Evolutionary conservation across 2,888 invertebrate genomes (phyloP).

Genomic region (Drosophila meridionalis): DNA sequence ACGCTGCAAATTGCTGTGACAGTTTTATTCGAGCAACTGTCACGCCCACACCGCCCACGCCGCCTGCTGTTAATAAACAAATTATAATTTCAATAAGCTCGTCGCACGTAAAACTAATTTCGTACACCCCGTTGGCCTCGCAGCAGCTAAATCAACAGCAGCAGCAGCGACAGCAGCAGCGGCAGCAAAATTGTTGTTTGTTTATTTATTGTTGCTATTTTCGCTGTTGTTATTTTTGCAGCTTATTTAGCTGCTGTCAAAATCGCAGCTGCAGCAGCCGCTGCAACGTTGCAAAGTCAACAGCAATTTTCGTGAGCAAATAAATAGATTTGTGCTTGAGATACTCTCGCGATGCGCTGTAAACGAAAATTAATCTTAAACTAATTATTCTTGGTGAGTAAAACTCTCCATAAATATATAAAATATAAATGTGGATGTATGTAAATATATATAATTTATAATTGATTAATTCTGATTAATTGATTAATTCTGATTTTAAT

Average conservation of each 20-base stretch:
- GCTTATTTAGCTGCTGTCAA: conserved; percentile 1
- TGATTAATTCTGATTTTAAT: too few species aligned
- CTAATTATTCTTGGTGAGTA: not conserved
- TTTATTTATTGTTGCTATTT: conserved; percentile 28
- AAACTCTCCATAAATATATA: too few species aligned
- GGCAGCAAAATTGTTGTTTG: conserved; percentile 20
- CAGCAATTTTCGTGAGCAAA: conserved; percentile 48
- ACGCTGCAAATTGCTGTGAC: conserved; percentile 27
- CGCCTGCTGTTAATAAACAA: conserved; percentile 60
- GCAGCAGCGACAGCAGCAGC: not conserved
- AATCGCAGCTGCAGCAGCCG: conserved; percentile 45
- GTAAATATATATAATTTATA: too few species aligned
- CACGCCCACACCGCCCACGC: conserved; percentile 10
- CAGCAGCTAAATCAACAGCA: not conserved
- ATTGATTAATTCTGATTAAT: too few species aligned
- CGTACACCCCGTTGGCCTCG: conserved; percentile 21
- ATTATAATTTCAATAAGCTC: conserved; percentile 74
- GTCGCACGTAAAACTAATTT: conserved; percentile 55
- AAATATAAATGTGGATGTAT: too few species aligned
- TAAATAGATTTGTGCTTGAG: conserved; percentile 32
- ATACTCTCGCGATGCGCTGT: not conserved
- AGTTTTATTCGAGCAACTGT: conserved; percentile 25
- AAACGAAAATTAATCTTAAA: not conserved
- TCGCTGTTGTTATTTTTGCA: conserved; percentile 10
- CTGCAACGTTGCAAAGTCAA: conserved; percentile 49